Conservation (phyloP, 2,888 invertebrate genomes). For the Cremastinae sp. region DNA sequence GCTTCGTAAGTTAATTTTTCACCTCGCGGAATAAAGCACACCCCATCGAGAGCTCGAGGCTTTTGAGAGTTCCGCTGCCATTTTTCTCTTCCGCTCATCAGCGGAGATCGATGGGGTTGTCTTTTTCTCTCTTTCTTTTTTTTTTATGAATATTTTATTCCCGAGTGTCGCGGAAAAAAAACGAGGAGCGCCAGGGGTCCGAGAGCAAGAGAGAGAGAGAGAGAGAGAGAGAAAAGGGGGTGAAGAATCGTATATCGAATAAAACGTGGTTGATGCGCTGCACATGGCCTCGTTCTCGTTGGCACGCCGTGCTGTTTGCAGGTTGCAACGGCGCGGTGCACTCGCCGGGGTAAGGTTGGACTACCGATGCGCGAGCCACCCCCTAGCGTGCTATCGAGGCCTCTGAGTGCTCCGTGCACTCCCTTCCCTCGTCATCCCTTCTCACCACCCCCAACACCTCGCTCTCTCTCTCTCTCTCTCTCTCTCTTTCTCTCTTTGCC, state of each 20-base stretch:
- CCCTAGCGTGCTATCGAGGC: conserved; percentile 32
- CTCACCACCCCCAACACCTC: no score
- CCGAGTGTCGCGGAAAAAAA: no score
- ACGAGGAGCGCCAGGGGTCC: background rate
- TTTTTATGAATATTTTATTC: no score
- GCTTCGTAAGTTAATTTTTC: conserved; percentile 34
- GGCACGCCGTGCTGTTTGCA: conserved; percentile 66
- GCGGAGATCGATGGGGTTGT: no score
- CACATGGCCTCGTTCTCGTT: conserved; percentile 75
- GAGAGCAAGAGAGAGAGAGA: background rate
- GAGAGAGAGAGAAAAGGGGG: background rate
- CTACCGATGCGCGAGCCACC: conserved; percentile 44
- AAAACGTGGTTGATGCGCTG: conserved; percentile 58
- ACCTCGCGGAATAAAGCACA: background rate
- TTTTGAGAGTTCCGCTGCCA: no score
- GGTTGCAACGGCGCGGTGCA: conserved; percentile 65
- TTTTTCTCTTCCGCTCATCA: no score
- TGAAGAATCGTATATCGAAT: conserved; percentile 24
- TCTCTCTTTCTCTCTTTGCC: background rate
- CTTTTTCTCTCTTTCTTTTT: no score
- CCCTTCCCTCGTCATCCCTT: conserved; percentile 6
- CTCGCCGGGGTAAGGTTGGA: conserved; percentile 66
- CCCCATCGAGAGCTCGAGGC: no score
- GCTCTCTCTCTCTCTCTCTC: background rate
- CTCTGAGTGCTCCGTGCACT: conserved; percentile 28